These are phyloP conservation scores for Bradypus variegatus DNA, from an alignment of 2,797 vertebrate genomes.

Conservation along the genomic window DNA sequence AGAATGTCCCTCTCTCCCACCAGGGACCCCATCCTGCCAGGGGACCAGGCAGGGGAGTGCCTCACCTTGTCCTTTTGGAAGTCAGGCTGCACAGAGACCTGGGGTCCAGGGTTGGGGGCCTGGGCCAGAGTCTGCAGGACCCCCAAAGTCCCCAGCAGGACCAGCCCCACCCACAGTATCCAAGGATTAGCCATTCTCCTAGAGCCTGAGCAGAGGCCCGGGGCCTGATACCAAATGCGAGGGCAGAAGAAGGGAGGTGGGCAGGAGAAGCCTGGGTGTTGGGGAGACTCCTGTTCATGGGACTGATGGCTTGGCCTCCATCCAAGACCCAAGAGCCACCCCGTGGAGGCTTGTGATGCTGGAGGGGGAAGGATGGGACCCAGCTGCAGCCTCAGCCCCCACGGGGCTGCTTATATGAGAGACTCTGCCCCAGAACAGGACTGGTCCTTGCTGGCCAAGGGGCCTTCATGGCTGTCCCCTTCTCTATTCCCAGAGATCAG, in stretches of 20 bases:
- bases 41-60: neutral
- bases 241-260: neutral
- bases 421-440: neutral
- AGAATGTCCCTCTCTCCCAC: neutral
- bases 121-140: constrained; percentile 32
- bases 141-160: constrained; percentile 63
- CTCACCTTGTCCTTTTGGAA: constrained; percentile 80
- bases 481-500: neutral
- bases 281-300: constrained; percentile 71
- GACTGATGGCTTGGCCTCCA: neutral
- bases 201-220: neutral
- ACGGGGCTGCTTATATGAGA: neutral
- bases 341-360: constrained; percentile 43
- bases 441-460: neutral
- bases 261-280: neutral
- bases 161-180: constrained; percentile 69
- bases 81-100: constrained; percentile 68
- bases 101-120: too few relatives aligned
- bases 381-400: neutral
- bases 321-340: constrained; percentile 35
- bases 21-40: neutral
- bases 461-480: neutral
- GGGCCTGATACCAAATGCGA: neutral
- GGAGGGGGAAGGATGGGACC: neutral
- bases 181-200: neutral